Evolutionary conservation across 2,113 vertebrate genomes (phyloP).

Genomic region (Poicephalus meyeri): DNA sequence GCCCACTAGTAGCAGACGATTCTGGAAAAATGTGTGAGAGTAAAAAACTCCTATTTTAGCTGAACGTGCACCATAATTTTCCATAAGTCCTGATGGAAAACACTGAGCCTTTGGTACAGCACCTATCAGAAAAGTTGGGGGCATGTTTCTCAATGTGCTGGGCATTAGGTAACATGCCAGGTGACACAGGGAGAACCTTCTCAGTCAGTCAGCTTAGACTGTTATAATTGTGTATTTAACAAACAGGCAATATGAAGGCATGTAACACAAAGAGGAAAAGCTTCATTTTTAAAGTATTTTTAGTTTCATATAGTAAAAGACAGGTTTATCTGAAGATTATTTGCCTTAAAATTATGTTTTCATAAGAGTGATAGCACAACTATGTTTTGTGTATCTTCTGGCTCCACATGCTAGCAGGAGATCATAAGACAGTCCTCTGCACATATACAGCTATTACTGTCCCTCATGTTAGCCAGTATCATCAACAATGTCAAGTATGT

Average conservation of each 20-base stretch:
- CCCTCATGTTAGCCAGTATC: background rate
- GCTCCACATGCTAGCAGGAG: background rate
- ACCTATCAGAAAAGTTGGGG: background rate
- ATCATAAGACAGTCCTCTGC: background rate
- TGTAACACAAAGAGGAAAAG: background rate
- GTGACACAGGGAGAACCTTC: background rate
- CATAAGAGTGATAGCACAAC: background rate
- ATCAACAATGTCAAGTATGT: background rate
- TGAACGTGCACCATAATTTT: background rate
- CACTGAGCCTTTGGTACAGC: background rate
- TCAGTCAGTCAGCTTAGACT: background rate
- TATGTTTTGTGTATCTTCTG: background rate
- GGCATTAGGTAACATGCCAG: background rate
- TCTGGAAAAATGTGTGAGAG: background rate
- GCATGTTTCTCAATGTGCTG: background rate
- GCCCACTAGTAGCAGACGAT: background rate
- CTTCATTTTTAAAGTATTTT: background rate
- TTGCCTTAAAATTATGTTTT: background rate
- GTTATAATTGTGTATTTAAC: background rate
- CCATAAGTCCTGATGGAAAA: background rate
- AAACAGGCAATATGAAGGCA: background rate
- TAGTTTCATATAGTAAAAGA: background rate
- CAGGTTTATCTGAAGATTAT: background rate
- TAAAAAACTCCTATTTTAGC: background rate
- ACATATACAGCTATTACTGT: background rate